Evolutionary conservation across 1,140 invertebrate genomes (phyloP).

Genomic region (Eulimnadia texana): DNA sequence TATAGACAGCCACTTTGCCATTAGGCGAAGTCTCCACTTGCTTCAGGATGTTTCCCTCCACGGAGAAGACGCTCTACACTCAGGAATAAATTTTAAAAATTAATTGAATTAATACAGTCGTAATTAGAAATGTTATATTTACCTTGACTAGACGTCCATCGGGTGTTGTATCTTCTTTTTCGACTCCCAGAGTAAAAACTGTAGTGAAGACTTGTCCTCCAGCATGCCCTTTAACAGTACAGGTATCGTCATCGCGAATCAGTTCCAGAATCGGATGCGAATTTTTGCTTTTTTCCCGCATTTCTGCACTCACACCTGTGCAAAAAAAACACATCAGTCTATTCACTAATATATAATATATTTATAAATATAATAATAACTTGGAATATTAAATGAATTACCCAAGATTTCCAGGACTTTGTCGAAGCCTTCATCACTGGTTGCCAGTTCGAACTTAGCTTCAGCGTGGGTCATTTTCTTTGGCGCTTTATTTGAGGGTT

Average conservation of each 20-base stretch:
- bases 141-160: slow-evolving; percentile 70
- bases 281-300: slow-evolving; percentile 54
- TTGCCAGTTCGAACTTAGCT: slow-evolving; percentile 29
- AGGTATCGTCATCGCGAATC: slow-evolving; percentile 47
- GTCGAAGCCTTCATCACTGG: slow-evolving; percentile 33
- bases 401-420: slow-evolving; percentile 35
- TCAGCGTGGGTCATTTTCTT: neutral
- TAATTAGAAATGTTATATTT: neutral
- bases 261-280: slow-evolving; percentile 60
- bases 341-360: neutral
- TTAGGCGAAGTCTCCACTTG: neutral
- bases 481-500: too few species aligned
- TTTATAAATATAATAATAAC: neutral
- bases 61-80: slow-evolving; percentile 1
- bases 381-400: slow-evolving; percentile 19
- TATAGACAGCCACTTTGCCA: neutral
- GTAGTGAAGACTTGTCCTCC: slow-evolving; percentile 61
- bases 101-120: neutral
- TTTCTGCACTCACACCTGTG: slow-evolving; percentile 57
- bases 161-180: slow-evolving; percentile 74
- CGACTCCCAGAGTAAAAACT: slow-evolving; percentile 60
- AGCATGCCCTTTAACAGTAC: slow-evolving; percentile 46
- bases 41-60: neutral
- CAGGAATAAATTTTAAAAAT: neutral
- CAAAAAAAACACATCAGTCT: slow-evolving; percentile 19